Base-by-base conservation (phyloP, 2,113 vertebrate species). In the Zosterops lateralis region DNA sequence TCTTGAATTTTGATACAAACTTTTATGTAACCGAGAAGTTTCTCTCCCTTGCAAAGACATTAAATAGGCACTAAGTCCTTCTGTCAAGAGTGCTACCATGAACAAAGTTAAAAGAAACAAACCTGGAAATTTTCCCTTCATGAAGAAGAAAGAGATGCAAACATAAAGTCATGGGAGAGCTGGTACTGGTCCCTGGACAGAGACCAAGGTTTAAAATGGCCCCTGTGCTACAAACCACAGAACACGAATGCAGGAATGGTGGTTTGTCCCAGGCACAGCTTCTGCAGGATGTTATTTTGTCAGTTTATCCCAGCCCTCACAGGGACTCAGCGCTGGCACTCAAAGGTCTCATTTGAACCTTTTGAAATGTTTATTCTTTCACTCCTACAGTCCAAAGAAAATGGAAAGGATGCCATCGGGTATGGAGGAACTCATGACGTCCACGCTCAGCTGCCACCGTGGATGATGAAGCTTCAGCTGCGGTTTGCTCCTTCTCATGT, bases 1-100 rank as follows among this genome's bases (percentile, higher is more conserved):
- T 95, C 93, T 95, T 86, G 92, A 95, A 84, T 96, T 96, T 96
- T 97, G 94, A 97, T 95, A 94, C 95, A 95, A 93, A 95, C 94
- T 91, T 95, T 94, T 76, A 92, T 93, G 94, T 95, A 92, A 96
- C 71, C 0, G 92, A 96, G 92, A 94, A 83, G 87, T 95, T 90
- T 93, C 89, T 74, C 90, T 95, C 90, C 90, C 90, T 89, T 88
- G 88, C 70, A 96, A 94, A 92, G 87, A 62, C 42, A 18, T 71
- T 84, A 90, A 94, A 96, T 65, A 92, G 90, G 91, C 95, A 89
- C 84, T 89, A 84, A 89, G 45, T 95, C 89, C 71, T 83, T 89
- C 96, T 96, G 91, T 96, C 70, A 95, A 78, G 92, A 89, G 54
- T 5, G 61, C 72, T 89, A 92, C 87, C 76, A 45, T 0, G 6